Conservation (phyloP, 92 coral and sea anemone genomes). For the Epizoanthus illoricatus region DNA sequence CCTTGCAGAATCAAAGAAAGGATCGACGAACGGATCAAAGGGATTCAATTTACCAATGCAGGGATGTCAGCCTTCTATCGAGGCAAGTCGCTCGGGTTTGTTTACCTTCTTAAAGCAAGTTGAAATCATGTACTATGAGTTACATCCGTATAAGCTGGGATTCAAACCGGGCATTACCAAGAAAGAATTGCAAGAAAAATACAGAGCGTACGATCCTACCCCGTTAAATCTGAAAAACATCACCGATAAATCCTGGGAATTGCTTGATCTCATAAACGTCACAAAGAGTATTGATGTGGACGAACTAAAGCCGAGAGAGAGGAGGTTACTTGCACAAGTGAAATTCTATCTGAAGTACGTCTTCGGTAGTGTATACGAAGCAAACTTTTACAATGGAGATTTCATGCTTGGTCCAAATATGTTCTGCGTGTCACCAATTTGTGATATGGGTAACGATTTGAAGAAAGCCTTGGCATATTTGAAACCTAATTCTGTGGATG, state of each 20-base stretch:
- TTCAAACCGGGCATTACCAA: slow-evolving; percentile 49
- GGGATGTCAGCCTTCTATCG: slow-evolving; percentile 48
- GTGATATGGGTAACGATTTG: slow-evolving; percentile 47
- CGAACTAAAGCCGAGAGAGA: slow-evolving; percentile 51
- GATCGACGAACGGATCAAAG: too few species aligned
- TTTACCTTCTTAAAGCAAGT: slow-evolving; percentile 49
- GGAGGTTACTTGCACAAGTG: slow-evolving; percentile 51
- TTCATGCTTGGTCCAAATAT: slow-evolving; percentile 59
- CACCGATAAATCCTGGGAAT: slow-evolving; percentile 33
- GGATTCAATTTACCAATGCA: background rate
- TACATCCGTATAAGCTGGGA: slow-evolving; percentile 42
- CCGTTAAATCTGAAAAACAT: slow-evolving; percentile 40
- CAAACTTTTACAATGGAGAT: slow-evolving; percentile 57
- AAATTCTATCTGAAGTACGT: slow-evolving; percentile 43
- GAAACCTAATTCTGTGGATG: slow-evolving; percentile 45
- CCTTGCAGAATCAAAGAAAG: slow-evolving; percentile 29
- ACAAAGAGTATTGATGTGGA: slow-evolving; percentile 40
- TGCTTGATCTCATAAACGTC: slow-evolving; percentile 35
- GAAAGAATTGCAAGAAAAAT: slow-evolving; percentile 45
- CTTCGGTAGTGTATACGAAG: slow-evolving; percentile 44
- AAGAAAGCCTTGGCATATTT: slow-evolving; percentile 39
- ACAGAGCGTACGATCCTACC: slow-evolving; percentile 50
- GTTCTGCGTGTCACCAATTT: slow-evolving; percentile 51
- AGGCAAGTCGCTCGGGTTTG: slow-evolving; percentile 38
- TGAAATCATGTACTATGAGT: slow-evolving; percentile 22